Evolutionary conservation across 2,888 invertebrate species (phyloP), one percentile per base, ranked within the genome.

Genomic region (Palloptera scutellata): DNA sequence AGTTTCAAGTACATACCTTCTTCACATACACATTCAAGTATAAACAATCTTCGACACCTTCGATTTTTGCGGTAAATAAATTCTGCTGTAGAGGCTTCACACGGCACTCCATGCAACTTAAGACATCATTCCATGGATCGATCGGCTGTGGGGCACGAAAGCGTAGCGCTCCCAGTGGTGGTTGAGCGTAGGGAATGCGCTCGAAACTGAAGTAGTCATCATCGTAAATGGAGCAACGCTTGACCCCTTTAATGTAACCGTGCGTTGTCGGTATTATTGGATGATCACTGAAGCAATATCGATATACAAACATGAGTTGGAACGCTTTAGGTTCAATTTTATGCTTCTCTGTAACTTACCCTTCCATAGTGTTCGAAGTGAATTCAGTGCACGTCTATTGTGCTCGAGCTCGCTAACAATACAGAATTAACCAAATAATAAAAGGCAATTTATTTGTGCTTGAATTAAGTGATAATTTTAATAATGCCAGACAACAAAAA

Each of bases 11-110:
- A 52, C 72, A 72, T 72, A 84, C 74, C 60, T 73, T 71, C 66
- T 80, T 83, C 0, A 74, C 74, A 65, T 81, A 85, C 0, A 88
- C 81, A 77, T 87, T 88, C 15, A 88, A 73, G 74, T 86, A 85
- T 0, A 88, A 76, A 67, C 88, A 88, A 73, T 88, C 86, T 78
- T 88, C 88, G 15, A 82, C 78, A 1, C 88, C 88, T 19, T 79
- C 74, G 1, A 74, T 60, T 8, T 70, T 17, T n/a, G 84, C 77
- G 43, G 82, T 66, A 0, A 83, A 58, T 15, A 78, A 68, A 71
- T 84, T 78, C 43, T 73, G 72, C 66, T 86, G 85, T 61, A 83
- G 64, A 30, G 83, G 83, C 59, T 80, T 76, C 1, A 76, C 71
- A 9, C 78, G 76, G 59, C 81, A 77, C 4, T 77, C 72, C 1